These are phyloP conservation scores for Pterophyllum scalare DNA, from an alignment of 2,113 vertebrate species.

Conservation along the genomic window DNA sequence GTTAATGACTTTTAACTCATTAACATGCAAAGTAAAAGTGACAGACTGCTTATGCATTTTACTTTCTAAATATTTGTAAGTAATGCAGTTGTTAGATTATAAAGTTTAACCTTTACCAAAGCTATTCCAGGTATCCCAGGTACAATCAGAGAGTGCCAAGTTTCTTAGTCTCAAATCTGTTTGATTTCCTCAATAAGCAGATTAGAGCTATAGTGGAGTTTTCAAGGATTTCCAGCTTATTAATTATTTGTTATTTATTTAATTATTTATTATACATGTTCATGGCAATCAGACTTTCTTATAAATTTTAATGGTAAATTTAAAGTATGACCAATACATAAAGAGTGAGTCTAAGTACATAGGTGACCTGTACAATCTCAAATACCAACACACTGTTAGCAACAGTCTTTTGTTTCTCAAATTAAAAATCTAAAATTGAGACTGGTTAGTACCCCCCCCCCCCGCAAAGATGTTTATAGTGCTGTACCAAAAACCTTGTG, in stretches of 20 bases:
- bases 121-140: background rate
- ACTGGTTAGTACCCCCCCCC: too few species aligned
- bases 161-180: background rate
- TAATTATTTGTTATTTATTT: too few species aligned
- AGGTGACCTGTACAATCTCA: too few species aligned
- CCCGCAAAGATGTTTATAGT: background rate
- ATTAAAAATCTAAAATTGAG: too few species aligned
- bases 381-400: too few species aligned
- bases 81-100: background rate
- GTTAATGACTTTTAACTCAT: constrained; percentile 3
- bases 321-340: too few species aligned
- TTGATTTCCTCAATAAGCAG: background rate
- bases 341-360: too few species aligned
- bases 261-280: too few species aligned
- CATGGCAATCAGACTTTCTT: too few species aligned
- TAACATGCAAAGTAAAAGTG: background rate
- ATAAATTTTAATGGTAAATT: too few species aligned
- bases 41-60: background rate
- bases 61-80: background rate
- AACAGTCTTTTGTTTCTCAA: too few species aligned
- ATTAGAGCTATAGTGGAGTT: background rate
- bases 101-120: background rate
- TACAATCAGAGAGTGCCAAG: background rate
- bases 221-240: background rate
- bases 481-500: constrained; percentile 7